Evolutionary conservation across 1,140 invertebrate species (phyloP), one percentile per base, ranked within the genome.

Genomic region (Zaprionus taronus): DNA sequence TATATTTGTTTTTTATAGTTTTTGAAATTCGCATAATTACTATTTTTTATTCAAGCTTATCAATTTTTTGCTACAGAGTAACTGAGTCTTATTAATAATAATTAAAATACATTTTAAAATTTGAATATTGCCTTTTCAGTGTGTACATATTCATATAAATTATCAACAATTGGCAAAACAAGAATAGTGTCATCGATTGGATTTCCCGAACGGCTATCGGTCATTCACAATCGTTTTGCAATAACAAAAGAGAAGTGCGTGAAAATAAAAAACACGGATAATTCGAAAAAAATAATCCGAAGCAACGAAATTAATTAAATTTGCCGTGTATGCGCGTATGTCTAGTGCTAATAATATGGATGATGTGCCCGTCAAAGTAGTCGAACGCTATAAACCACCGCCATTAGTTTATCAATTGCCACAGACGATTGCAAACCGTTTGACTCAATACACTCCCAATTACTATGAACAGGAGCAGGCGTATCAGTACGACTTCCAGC

Each of bases 351-450:
- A 84, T 72, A 92, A 87, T 69, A 96, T 97, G 95, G 97, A 97
- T 93, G 96, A 95, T 76, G 95, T 97, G 73, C 95, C 96, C 68
- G 97, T 98, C 51, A 97, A 97, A 94, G 97, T 98, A 92, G 95
- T 96, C 55, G 96, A 97, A 93, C 96, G 95, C 73, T 97, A 97
- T 81, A 96, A 97, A 93, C 95, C 96, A 67, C 96, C 96, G 17
- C 95, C 95, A 66, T 51, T 65, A 60, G 66, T 90, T 11, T 90
- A 84, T 58, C 84, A 87, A 58, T 72, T 87, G 58, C 81, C 84
- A 14, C 85, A 70, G 31, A 72, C 85, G 20, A 94, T 94, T 93
- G 95, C 97, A 57, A 91, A 86, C 44, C 94, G 95, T 73, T 91
- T 97, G 77, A 95, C 96, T 51, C 95, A 95, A 71, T 94, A 94